Base-by-base conservation (phyloP, 2,797 vertebrate species). In the Rhinophrynus dorsalis region DNA sequence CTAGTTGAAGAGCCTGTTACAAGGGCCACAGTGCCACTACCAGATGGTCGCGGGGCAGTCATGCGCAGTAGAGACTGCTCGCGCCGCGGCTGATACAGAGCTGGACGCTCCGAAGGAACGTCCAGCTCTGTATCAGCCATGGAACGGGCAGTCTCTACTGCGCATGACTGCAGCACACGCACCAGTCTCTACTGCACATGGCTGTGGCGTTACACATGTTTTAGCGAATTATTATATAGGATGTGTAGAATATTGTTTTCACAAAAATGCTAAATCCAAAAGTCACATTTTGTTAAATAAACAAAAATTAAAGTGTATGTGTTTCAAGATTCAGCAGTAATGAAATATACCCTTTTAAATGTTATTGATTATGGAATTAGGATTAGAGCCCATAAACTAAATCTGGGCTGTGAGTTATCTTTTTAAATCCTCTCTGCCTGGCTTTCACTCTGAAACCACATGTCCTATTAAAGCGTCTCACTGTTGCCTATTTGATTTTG, bases 361-460 rank as follows among this genome's bases (percentile, higher is more conserved):
- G 52, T 72, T 64, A 72, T 73, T 73, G 69, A 73, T 73, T 73
- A 73, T 66, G 69, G 69, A 59, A 73, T 73, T 65, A 73, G 69
- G 62, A 73, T 73, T 62, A 64, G 30, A 45, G 62, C 47, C 48
- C 61, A 35, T 59, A 52, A 65, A 66, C 54, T 50, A 65, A 73
- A 73, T 73, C 69, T 73, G 69, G 52, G 33, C 40, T 72, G 60
- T 57, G 68, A 64, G 60, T 71, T 71, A 71, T 71, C 60, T 71
- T 50, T 51, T 57, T 8, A 65, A 72, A 72, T 72, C 68, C 68
- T 72, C 52, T 72, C 55, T 51, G 59, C 32, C 51, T 29, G 42
- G 47, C 61, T 72, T 65, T 72, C 52, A 26, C 32, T 26, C 45
- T 35, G 35, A 73, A 73, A 56, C 60, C 68, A 72, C 69, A 73